Evolutionary conservation across 2,888 invertebrate species (phyloP), one percentile per base, ranked within the genome.

Genomic region (Cheilosia impressa): DNA sequence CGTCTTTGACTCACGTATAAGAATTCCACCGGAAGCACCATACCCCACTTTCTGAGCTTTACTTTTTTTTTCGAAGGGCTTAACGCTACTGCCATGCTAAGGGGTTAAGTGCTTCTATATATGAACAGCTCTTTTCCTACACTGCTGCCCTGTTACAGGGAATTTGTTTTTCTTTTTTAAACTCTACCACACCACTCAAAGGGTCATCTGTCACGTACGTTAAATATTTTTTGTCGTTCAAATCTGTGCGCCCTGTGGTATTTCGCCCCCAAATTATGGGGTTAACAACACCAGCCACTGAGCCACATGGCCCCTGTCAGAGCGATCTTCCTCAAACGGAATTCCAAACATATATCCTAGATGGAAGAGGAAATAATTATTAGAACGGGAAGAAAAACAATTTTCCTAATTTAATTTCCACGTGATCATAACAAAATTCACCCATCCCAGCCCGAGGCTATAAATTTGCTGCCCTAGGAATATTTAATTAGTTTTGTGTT

Each of bases 121-220:
- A 58, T 19, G 50, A 57, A 66, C 50, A 50, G n/a, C n/a, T n/a
- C n/a, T n/a, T 50, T 50, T 43, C 38, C 55, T 9, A 31, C 47
- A 24, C 27, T 65, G 24, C 24, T 58, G 24, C 15, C 19, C 31
- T 34, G 52, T 68, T 60, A 38, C 57, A 19, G 27, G 31, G 31
- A 9, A 31, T 9, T 9, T 31, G 7, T 9, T 31, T 31, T 57
- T 53, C 58, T 45, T 52, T 50, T 66, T 53, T 24, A 17, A 65
- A 52, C 52, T 52, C 47, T 34, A 53, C 27, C 58, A 58, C 57
- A 47, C 41, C 65, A 73, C 66, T 73, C 57, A 15, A 79, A 38
- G 58, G 84, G 80, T 84, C 84, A 80, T 84, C 80, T 84, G 75
- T 84, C 84, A 84, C 80, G 84, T 84, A 66, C 84, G 84, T 41